Base-by-base conservation (phyloP, 1,140 invertebrate species). In the Agrilus planipennis region DNA sequence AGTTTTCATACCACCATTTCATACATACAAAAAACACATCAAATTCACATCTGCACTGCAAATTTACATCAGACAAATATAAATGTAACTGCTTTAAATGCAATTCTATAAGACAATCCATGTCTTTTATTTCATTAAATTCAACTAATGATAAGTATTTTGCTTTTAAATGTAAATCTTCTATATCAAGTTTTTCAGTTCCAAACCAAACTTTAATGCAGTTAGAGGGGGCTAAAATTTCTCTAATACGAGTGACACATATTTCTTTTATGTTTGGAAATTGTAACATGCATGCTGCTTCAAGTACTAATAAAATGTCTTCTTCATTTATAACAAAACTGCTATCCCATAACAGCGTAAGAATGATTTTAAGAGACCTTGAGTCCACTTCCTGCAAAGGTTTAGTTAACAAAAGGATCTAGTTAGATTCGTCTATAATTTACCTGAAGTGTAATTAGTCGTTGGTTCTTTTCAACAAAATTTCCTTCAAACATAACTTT, bases 401-500 rank as follows among this genome's bases (percentile, higher is more conserved):
- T n/a, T n/a, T n/a, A n/a, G n/a, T n/a, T n/a, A n/a, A n/a, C n/a
- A n/a, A n/a, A n/a, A n/a, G n/a, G n/a, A n/a, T n/a, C n/a, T n/a
- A n/a, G n/a, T n/a, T n/a, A n/a, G n/a, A n/a, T n/a, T n/a, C n/a
- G n/a, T n/a, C n/a, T n/a, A n/a, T n/a, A n/a, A n/a, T n/a, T 45
- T 48, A 58, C 56, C 42, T 55, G 10, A 18, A 58, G 28, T 39
- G 46, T 51, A 27, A 58, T 45, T 23, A 35, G 39, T 7, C 29
- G 39, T 37, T 50, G 38, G 22, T 47, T 23, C 5, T 45, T 50
- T 46, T 60, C 58, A 15, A 41, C 42, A 32, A 57, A 60, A 37
- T 50, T 47, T 3, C 55, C 51, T 30, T 53, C 46, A 21, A 60
- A 58, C 58, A 60, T 60, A 16, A 42, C 54, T 45, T 48, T 51